These are phyloP conservation scores for Diadumene lineata DNA, from an alignment of 92 coral and sea anemone species.

Conservation along the genomic window DNA sequence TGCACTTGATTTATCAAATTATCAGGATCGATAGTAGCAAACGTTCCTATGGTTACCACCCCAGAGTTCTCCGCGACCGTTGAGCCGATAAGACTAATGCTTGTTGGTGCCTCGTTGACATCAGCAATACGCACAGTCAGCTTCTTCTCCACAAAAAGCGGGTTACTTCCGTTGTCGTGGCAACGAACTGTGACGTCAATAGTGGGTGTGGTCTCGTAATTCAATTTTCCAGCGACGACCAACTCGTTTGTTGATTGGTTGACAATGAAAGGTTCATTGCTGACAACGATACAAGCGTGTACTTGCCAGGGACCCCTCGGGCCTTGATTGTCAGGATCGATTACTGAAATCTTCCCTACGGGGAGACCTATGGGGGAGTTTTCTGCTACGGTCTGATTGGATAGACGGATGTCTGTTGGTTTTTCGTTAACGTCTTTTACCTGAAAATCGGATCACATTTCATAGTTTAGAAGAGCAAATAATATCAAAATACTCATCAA, in stretches of 20 bases:
- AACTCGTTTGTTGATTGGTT: slow-evolving; percentile 34
- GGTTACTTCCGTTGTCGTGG: slow-evolving; percentile 61
- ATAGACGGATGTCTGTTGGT: slow-evolving; percentile 71
- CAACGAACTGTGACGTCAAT: slow-evolving; percentile 72
- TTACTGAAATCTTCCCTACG: slow-evolving; percentile 70
- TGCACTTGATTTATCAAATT: slow-evolving; percentile 65
- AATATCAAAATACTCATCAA: too few relatives aligned
- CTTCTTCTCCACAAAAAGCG: slow-evolving; percentile 53
- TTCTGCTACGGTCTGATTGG: slow-evolving; percentile 52
- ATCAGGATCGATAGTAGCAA: slow-evolving; percentile 89
- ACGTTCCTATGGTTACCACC: slow-evolving; percentile 59
- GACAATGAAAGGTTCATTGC: slow-evolving; percentile 62
- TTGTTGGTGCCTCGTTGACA: slow-evolving; percentile 82
- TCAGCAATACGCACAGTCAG: slow-evolving; percentile 51
- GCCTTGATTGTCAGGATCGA: slow-evolving; percentile 86
- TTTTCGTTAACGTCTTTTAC: slow-evolving; percentile 82
- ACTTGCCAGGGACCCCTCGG: slow-evolving; percentile 84
- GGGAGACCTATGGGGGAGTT: slow-evolving; percentile 65
- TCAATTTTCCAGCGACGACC: slow-evolving; percentile 52
- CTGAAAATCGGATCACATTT: slow-evolving; percentile 21
- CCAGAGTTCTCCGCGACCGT: slow-evolving; percentile 79
- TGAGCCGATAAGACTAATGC: slow-evolving; percentile 58
- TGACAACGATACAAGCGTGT: slow-evolving; percentile 60
- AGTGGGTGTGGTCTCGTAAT: slow-evolving; percentile 57
- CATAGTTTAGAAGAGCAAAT: not conserved